Base-by-base conservation (phyloP, 2,797 vertebrate species). In the Enoplosus armatus region DNA sequence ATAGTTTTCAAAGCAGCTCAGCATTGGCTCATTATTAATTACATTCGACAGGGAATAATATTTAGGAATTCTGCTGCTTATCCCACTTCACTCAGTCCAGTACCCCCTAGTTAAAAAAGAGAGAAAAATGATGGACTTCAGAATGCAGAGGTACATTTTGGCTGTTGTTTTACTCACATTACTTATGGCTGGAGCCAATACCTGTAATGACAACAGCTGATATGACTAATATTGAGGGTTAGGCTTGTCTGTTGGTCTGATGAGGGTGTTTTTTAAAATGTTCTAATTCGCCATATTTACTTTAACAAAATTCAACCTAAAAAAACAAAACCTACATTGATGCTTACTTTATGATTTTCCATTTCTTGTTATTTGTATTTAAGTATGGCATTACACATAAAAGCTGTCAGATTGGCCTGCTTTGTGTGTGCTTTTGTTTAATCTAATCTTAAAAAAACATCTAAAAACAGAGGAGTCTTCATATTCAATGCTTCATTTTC, bases 21-120 rank as follows among this genome's bases (percentile, higher is more conserved):
- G 15, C 18, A 50, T 55, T 65, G 54, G 61, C 11, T 55, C 27
- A 41, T 65, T 8, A 3, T 43, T 51, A 37, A 63, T 74, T 58
- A 22, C 6, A 35, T 82, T 47, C 54, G 43, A 70, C 29, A 27
- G 22, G 41, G 3, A 1, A 29, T 27, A 8, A 24, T 47, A 47
- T 55, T 33, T n/a, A 26, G 26, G 29, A 63, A 74, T 35, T 24
- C 9, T 41, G 20, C 31, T 56, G 27, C 15, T 59, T 31, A 12
- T 69, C 10, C 12, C 7, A 2, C 4, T 22, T 55, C 8, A 35
- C 16, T 35, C 27, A 27, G n/a, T 60, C n/a, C 20, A 65, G 14
- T 43, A 26, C 12, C 26, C 10, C 2, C 6, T 11, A n/a, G 41
- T 37, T 59, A 20, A 27, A 45, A 22, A 14, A n/a, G 5, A 55